Base-by-base conservation (phyloP, 1,140 invertebrate species). In the Homalodisca vitripennis region DNA sequence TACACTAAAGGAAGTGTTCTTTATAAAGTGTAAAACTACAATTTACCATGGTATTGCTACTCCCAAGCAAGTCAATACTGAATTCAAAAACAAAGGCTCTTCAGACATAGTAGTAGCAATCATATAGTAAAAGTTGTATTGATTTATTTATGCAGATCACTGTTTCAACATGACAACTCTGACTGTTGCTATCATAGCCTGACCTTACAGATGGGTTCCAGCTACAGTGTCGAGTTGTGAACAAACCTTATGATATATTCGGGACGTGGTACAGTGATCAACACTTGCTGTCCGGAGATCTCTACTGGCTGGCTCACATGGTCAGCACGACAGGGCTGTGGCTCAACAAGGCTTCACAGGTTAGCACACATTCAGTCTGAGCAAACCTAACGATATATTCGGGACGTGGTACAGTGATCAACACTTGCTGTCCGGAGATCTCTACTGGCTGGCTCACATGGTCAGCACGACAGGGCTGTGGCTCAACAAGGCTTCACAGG, bases 221-320 rank as follows among this genome's bases (percentile, higher is more conserved):
- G 74, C 81, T 94, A 13, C 89, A 93, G 75, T 93, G 92, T 75
- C 82, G 92, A 66, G 89, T 94, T 3, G 84, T 88, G 26, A 95
- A 94, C 81, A 92, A 93, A 72, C 93, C 93, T 0, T 94, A 93
- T 76, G 92, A 95, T 79, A 90, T 94, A 73, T 94, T 94, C 81
- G 93, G 93, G 20, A 90, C 91, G 46, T 95, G 93, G 93, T 94
- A 92, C 75, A 92, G 89, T 76, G 91, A 94, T 75, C 85, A 86
- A 72, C 90, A 93, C 79, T 80, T 95, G 3, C 77, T 95, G 51
- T 94, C 92, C 24, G 92, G 93, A 51, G 88, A 92, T 75, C 80
- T 94, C 1, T 85, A 88, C 75, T 93, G 91, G 90, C 79, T 93
- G 30, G 90, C 89, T 12, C 88, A 92, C 77, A 79, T 93, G 67